phyloP scores from a whole-genome alignment of 2,888 invertebrate species.

The Andrena bucephala region DNA sequence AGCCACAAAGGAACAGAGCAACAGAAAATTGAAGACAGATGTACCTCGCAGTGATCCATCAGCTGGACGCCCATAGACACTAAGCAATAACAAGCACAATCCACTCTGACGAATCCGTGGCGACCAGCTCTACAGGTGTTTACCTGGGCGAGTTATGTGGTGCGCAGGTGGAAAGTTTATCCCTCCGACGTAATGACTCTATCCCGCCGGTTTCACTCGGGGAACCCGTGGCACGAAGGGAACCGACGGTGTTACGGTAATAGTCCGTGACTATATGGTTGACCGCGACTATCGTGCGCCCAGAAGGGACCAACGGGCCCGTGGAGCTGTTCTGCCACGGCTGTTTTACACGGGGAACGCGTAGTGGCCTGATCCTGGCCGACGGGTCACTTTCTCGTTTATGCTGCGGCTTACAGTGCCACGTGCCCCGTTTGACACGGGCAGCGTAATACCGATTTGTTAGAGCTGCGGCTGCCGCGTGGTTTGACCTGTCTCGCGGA shows the following conservation, averaged over 20 bases:
- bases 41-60: neutral
- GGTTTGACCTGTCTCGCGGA: constrained; percentile 20
- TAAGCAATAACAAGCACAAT: constrained; percentile 2
- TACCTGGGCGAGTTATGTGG: constrained; percentile 60
- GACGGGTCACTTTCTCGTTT: constrained; percentile 36
- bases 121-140: constrained; percentile 52
- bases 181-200: constrained; percentile 68
- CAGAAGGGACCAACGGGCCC: constrained; percentile 47
- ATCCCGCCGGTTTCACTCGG: constrained; percentile 58
- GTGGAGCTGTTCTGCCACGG: constrained; percentile 31
- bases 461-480: constrained; percentile 36
- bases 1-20: neutral
- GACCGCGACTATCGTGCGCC: constrained; percentile 66
- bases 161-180: constrained; percentile 71
- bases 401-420: constrained; percentile 49
- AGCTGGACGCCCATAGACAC: neutral
- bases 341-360: constrained; percentile 54
- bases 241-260: constrained; percentile 67
- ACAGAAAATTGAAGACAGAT: neutral
- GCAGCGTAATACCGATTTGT: constrained; percentile 59
- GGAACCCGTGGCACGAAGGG: constrained; percentile 48
- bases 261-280: constrained; percentile 69
- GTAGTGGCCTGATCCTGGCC: constrained; percentile 10
- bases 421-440: constrained; percentile 50
- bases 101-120: constrained; percentile 41